phyloP scores from a whole-genome alignment of 2,888 invertebrate species.

The Cancer borealis region DNA sequence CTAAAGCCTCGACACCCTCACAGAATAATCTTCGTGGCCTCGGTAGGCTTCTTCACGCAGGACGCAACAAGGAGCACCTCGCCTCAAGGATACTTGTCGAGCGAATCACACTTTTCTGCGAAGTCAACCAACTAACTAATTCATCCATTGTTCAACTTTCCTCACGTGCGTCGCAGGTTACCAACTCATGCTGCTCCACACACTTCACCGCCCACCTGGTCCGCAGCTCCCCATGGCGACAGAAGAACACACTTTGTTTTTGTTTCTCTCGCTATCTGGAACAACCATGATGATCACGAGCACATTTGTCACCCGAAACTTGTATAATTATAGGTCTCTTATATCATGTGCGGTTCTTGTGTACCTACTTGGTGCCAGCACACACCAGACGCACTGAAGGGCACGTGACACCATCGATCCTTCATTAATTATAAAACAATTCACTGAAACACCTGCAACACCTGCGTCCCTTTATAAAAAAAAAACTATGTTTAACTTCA shows the following conservation, averaged over 20 bases:
- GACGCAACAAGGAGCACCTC: not conserved
- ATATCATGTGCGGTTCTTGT: not conserved
- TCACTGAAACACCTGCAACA: slow-evolving; percentile 11
- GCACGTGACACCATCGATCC: not conserved
- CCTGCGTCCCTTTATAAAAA: not conserved
- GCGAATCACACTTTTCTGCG: not conserved
- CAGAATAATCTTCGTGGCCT: not conserved
- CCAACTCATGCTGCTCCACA: not conserved
- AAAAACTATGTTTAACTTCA: not conserved
- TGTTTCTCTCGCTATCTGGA: not conserved
- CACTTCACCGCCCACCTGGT: not conserved
- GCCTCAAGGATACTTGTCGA: not conserved
- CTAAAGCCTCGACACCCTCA: not conserved
- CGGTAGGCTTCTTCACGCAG: not conserved
- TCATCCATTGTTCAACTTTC: not conserved
- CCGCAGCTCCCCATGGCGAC: not conserved
- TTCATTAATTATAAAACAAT: not conserved
- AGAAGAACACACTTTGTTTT: not conserved
- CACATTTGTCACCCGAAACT: not conserved
- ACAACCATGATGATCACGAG: not conserved
- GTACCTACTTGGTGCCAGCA: not conserved
- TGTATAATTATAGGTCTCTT: not conserved
- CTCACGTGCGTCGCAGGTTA: not conserved
- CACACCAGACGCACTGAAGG: not conserved
- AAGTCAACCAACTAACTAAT: not conserved